phyloP scores from a whole-genome alignment of 2,797 vertebrate species.

The Eutrigla gurnardus region DNA sequence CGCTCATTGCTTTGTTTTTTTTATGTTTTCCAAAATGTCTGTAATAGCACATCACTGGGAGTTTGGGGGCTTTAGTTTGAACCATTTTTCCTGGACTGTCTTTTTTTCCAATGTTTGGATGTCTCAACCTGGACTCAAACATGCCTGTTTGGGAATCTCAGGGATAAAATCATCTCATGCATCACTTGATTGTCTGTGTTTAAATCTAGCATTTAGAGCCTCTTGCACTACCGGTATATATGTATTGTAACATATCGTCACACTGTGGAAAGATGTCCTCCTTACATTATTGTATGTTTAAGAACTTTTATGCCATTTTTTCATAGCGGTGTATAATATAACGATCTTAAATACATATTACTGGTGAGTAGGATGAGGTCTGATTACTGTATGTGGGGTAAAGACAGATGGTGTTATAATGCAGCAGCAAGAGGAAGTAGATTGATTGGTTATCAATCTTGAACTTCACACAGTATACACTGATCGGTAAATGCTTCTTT shows the following conservation, averaged over 20 bases:
- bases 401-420: no score
- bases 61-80: background rate
- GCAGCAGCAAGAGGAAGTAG: background rate
- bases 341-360: background rate
- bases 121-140: background rate
- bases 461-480: background rate
- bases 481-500: background rate
- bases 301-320: background rate
- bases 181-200: background rate
- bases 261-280: background rate
- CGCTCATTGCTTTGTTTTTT: no score
- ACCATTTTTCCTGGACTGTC: background rate
- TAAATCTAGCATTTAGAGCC: background rate
- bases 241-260: background rate
- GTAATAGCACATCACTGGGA: background rate
- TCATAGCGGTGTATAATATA: no score
- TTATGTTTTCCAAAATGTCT: background rate
- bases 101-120: background rate
- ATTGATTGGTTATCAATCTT: background rate
- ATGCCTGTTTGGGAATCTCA: conserved; percentile 19
- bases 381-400: background rate
- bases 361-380: no score
- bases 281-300: background rate
- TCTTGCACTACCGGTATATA: background rate
- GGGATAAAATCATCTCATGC: conserved; percentile 20